phyloP scores from a whole-genome alignment of 1,140 invertebrate genomes.

The Heliconius nattereri region DNA sequence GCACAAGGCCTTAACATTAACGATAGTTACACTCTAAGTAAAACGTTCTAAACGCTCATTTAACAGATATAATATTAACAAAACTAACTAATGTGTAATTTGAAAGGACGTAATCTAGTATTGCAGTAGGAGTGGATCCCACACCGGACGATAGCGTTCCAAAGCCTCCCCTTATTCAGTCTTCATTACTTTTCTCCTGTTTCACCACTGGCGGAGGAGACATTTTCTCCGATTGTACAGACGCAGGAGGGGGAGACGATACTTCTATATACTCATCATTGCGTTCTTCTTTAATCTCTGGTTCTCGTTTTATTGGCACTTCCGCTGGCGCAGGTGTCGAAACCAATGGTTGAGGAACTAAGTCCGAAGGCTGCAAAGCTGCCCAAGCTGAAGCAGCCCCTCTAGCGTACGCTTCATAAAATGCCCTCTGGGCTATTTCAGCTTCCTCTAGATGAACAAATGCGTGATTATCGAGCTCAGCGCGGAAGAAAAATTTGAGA shows the following conservation, averaged over 20 bases:
- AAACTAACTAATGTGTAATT: constrained; percentile 64
- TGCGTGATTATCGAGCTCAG: constrained; percentile 94
- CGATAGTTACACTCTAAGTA: constrained; percentile 49
- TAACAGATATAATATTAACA: constrained; percentile 69
- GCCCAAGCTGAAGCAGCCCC: constrained; percentile 72
- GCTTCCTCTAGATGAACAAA: constrained; percentile 82
- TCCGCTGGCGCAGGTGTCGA: constrained; percentile 48
- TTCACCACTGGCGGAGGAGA: constrained; percentile 59
- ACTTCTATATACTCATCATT: constrained; percentile 76
- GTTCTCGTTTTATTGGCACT: constrained; percentile 62
- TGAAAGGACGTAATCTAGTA: constrained; percentile 78
- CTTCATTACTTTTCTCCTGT: constrained; percentile 70
- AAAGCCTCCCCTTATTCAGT: constrained; percentile 44
- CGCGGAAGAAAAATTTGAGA: constrained; percentile 94
- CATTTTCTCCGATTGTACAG: constrained; percentile 41
- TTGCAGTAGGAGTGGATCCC: constrained; percentile 69
- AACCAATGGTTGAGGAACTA: constrained; percentile 37
- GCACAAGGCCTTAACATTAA: constrained; percentile 69
- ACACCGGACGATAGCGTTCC: constrained; percentile 72
- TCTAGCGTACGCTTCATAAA: constrained; percentile 74
- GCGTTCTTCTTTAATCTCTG: constrained; percentile 71
- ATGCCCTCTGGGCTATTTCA: constrained; percentile 72
- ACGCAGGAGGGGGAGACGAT: constrained; percentile 64
- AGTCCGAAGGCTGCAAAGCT: constrained; percentile 60
- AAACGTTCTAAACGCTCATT: constrained; percentile 77